Base-by-base conservation (phyloP, 1,140 invertebrate species). In the Nasonia longicornis region DNA sequence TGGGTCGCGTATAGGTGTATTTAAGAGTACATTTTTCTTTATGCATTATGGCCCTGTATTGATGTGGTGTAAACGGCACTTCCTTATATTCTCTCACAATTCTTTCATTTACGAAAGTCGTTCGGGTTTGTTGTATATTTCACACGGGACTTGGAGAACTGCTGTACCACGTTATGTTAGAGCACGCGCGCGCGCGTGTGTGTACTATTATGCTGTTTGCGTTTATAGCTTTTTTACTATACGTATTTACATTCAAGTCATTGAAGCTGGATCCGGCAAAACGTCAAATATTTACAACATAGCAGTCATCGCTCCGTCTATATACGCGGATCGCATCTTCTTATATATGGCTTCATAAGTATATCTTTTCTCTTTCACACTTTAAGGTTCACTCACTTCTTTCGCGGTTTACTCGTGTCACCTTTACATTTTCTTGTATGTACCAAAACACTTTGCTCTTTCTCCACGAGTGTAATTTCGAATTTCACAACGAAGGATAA, bases 251-350 rank as follows among this genome's bases (percentile, higher is more conserved):
- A 80, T 70, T 71, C 20, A 79, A 79, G 66, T 58, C 77, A 14
- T 38, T 80, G 31, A 80, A 80, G 79, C 79, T 80, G 11, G 26
- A 80, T 80, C 79, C 42, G 58, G 79, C 42, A 74, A 74, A 79
- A 80, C 71, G 79, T 80, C 63, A 80, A 80, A 74, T 80, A 80
- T 80, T 80, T 80, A 80, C 79, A 80, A 74, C 7, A 80, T 58
- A 79, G 70, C 63, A 74, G 63, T 69, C 14, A 29, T 66, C 29
- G 16, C 7, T 71, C 38, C 16, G 10, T 38, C 71, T 63, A n/a
- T 63, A 71, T 58, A 29, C 31, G 58, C 35, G 67, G 77, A 79
- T 72, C 31, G 20, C 7, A 67, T 79, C 7, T 58, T 73, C 22
- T 64, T 45, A 20, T 48, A 20, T 48, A 38, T 63, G 0, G 3